A percentile compares a stretch with the other conserved stretches of the same genome.
Evolutionary conservation across 1,140 invertebrate species (phyloP).

Genomic region (Dinoponera quadriceps): DNA sequence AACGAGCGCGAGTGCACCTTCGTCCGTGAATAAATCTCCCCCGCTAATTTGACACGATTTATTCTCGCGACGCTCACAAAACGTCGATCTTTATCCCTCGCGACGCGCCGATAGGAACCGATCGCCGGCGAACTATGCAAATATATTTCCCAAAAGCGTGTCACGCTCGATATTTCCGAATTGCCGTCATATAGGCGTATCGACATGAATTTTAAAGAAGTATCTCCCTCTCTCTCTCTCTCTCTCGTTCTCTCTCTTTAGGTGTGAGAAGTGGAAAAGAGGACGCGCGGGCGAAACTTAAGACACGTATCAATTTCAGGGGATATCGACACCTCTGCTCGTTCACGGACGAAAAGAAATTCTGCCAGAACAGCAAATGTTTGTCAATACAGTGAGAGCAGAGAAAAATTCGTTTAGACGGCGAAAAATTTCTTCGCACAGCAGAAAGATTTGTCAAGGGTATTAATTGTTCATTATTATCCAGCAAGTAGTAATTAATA

Average conservation of each 20-base stretch:
- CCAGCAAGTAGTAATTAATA: too few species aligned
- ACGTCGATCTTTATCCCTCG: not conserved
- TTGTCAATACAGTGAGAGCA: too few species aligned
- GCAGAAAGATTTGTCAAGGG: too few species aligned
- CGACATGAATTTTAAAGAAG: slow-evolving; percentile 6
- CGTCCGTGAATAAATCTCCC: slow-evolving; percentile 5
- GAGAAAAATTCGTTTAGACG: too few species aligned
- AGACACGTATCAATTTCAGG: slow-evolving; percentile 1
- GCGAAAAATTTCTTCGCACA: too few species aligned
- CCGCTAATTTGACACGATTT: slow-evolving; percentile 26
- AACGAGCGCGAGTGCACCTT: not conserved
- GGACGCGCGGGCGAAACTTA: not conserved
- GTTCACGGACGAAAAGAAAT: too few species aligned
- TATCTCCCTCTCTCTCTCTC: too few species aligned
- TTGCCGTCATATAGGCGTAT: not conserved
- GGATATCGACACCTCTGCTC: not conserved
- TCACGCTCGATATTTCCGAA: not conserved
- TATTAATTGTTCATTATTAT: too few species aligned
- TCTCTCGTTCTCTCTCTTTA: too few species aligned
- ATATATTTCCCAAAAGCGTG: slow-evolving; percentile 19
- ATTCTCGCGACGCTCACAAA: not conserved
- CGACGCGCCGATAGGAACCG: not conserved
- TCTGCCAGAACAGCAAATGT: too few species aligned
- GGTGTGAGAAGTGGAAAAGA: not conserved
- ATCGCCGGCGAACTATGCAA: not conserved